Evolutionary conservation across 2,888 invertebrate species (phyloP).

Genomic region (Troilus luridus): DNA sequence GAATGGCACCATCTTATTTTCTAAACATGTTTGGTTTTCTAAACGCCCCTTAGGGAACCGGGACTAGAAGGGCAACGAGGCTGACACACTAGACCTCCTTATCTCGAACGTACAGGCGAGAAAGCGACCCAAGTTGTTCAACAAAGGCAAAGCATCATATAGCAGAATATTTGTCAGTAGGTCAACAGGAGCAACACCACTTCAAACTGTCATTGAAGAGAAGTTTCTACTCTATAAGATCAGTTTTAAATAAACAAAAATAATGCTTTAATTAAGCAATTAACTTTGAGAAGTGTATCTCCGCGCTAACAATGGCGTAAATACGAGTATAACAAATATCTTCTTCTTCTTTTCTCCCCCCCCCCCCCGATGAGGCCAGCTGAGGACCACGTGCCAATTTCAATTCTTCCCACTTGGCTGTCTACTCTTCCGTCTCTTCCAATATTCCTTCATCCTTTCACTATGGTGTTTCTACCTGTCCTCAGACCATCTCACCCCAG

Average conservation of each 20-base stretch:
- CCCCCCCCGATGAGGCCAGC: no score
- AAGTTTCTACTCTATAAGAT: neutral
- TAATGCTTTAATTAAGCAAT: no score
- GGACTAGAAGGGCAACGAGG: neutral
- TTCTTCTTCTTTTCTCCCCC: no score
- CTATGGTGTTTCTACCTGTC: no score
- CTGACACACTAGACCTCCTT: neutral
- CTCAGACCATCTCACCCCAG: no score
- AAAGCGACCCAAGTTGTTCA: neutral
- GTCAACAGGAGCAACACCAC: neutral
- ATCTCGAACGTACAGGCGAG: neutral
- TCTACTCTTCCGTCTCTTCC: no score
- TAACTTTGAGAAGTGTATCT: no score
- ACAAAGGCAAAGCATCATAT: neutral
- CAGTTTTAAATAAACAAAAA: neutral
- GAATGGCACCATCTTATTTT: neutral
- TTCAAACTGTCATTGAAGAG: neutral
- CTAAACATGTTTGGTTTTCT: neutral
- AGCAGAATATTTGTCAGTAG: neutral
- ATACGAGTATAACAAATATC: no score
- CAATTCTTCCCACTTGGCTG: no score
- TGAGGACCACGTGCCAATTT: no score
- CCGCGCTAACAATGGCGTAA: no score
- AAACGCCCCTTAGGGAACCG: neutral
- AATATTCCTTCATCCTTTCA: no score